Evolutionary conservation across 1,140 invertebrate species (phyloP).

Genomic region (Drosophila sp.): DNA sequence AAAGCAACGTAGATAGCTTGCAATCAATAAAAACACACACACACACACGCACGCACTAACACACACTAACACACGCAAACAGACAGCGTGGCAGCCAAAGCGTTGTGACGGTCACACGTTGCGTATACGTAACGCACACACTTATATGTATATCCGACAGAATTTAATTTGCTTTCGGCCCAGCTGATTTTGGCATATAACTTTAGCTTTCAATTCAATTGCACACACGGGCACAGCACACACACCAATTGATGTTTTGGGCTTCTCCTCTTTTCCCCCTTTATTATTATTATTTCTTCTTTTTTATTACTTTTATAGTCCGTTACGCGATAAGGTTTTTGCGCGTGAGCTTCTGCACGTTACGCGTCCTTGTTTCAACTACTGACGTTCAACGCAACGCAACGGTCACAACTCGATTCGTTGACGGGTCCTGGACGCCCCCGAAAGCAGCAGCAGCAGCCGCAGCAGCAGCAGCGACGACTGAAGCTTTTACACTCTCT

Average conservation of each 20-base stretch:
- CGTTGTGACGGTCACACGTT: slow-evolving; percentile 45
- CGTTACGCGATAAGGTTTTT: slow-evolving; percentile 46
- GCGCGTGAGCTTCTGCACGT: slow-evolving; percentile 69
- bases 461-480: slow-evolving; percentile 11
- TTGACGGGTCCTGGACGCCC: slow-evolving; percentile 70
- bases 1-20: slow-evolving; percentile 37
- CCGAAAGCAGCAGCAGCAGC: slow-evolving; percentile 51
- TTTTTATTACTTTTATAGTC: no score
- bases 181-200: slow-evolving; percentile 45
- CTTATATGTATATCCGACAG: slow-evolving; percentile 3
- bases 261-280: slow-evolving; percentile 19
- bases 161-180: slow-evolving; percentile 19
- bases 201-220: slow-evolving; percentile 37
- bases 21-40: slow-evolving; percentile 67
- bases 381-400: slow-evolving; percentile 70
- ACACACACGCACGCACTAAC: slow-evolving; percentile 22
- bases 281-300: slow-evolving; percentile 13
- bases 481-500: slow-evolving; percentile 49
- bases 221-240: slow-evolving; percentile 15
- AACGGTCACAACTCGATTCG: slow-evolving; percentile 63
- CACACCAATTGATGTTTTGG: slow-evolving; percentile 34
- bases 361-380: slow-evolving; percentile 83
- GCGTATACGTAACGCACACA: slow-evolving; percentile 65
- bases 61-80: no score
- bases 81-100: not conserved